Evolutionary conservation across 2,888 invertebrate species (phyloP).

Genomic region (Dryadula phaetusa): DNA sequence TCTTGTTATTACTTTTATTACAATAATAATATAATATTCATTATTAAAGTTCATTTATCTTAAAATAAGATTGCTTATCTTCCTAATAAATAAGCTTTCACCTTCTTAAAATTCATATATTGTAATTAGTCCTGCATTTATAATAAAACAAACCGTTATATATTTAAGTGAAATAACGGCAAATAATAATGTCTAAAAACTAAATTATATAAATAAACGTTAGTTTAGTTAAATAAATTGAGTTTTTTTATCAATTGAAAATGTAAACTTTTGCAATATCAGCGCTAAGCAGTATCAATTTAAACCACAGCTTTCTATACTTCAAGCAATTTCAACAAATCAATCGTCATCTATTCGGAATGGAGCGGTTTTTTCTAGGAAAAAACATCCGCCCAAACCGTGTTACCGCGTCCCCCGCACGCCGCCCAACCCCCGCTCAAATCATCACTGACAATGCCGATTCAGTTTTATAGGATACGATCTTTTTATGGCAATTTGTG

Average conservation of each 20-base stretch:
- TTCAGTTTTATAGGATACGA: conserved; percentile 77
- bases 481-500: conserved; percentile 80
- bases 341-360: conserved; percentile 68
- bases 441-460: conserved; percentile 78
- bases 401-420: conserved; percentile 59
- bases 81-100: neutral
- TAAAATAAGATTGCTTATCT: neutral
- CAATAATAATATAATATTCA: neutral
- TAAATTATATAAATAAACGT: neutral
- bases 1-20: neutral
- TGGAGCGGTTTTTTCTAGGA: conserved; percentile 66
- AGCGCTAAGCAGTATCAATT: conserved; percentile 15
- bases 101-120: neutral
- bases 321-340: conserved; percentile 57
- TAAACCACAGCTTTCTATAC: conserved; percentile 21
- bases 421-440: conserved; percentile 54
- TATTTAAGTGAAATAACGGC: neutral
- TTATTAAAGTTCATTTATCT: neutral
- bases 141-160: neutral
- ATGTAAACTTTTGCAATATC: neutral
- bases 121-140: neutral
- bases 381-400: conserved; percentile 82
- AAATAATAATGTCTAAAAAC: neutral
- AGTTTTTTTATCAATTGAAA: neutral
- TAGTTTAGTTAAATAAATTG: neutral